Conservation (phyloP, 2,797 vertebrate genomes). For the Heteromormyrus szaboi region DNA sequence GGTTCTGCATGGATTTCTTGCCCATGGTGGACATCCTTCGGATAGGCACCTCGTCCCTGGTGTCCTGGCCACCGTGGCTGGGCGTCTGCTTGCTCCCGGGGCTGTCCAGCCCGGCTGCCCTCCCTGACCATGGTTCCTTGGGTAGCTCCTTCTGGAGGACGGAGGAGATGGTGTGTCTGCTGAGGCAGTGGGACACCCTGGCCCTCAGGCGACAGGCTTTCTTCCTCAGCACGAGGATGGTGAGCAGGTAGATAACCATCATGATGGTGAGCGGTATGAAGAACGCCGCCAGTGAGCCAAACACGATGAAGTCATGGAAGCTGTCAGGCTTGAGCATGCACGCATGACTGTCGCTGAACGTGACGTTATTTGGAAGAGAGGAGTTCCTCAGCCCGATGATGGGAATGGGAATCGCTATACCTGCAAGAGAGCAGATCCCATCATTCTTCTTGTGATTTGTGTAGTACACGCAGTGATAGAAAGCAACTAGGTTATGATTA, state of each 20-base stretch:
- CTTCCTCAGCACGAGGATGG: slow-evolving; percentile 80
- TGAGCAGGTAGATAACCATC: slow-evolving; percentile 91
- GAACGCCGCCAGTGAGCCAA: slow-evolving; percentile 84
- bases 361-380: slow-evolving; percentile 55
- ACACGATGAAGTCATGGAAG: slow-evolving; percentile 85
- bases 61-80: slow-evolving; percentile 27
- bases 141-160: slow-evolving; percentile 74
- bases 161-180: slow-evolving; percentile 68
- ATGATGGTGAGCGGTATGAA: slow-evolving; percentile 88
- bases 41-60: slow-evolving; percentile 54
- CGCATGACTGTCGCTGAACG: slow-evolving; percentile 74
- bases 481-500: neutral
- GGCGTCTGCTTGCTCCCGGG: slow-evolving; percentile 54
- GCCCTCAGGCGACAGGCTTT: slow-evolving; percentile 82
- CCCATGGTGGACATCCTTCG: slow-evolving; percentile 77
- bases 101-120: slow-evolving; percentile 62
- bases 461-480: neutral
- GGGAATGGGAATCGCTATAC: slow-evolving; percentile 87
- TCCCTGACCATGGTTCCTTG: slow-evolving; percentile 59
- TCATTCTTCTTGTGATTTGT: neutral
- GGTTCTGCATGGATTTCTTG: slow-evolving; percentile 88
- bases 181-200: slow-evolving; percentile 71
- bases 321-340: slow-evolving; percentile 73
- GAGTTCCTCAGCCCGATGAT: slow-evolving; percentile 75
- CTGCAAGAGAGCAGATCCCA: slow-evolving; percentile 54